These are phyloP conservation scores for Escarpia spicata DNA, from an alignment of 2,888 invertebrate genomes.

Conservation along the genomic window DNA sequence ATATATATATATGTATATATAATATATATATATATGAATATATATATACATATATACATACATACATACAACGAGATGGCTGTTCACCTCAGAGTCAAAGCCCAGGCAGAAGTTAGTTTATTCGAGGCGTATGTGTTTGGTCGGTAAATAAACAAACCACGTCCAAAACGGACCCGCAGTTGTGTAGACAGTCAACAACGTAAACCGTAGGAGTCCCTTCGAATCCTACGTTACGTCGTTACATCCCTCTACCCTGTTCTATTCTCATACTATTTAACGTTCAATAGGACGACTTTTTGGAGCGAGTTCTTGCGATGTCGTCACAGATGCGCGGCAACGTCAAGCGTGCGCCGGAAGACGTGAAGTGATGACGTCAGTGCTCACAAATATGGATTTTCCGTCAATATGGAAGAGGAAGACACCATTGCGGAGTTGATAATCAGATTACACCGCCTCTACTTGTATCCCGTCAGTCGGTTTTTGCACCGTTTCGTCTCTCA, in stretches of 20 bases:
- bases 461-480: not conserved
- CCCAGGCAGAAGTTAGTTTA: no score
- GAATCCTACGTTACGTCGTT: no score
- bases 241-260: no score
- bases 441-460: not conserved
- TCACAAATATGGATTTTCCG: not conserved
- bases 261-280: no score
- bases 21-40: conserved; percentile 13
- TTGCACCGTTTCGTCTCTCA: not conserved
- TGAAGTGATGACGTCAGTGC: not conserved
- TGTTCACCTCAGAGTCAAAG: no score
- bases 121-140: no score
- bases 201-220: no score
- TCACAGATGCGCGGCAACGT: not conserved
- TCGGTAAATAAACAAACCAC: no score
- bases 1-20: not conserved
- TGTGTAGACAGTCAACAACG: no score
- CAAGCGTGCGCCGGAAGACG: not conserved
- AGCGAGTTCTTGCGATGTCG: not conserved
- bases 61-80: not conserved
- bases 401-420: conserved; percentile 5
- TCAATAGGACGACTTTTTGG: no score
- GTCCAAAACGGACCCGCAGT: no score
- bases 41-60: conserved; percentile 24
- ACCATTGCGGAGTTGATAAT: not conserved